Base-by-base conservation (phyloP, 2,888 invertebrate genomes). In the Uropetala carovei region DNA sequence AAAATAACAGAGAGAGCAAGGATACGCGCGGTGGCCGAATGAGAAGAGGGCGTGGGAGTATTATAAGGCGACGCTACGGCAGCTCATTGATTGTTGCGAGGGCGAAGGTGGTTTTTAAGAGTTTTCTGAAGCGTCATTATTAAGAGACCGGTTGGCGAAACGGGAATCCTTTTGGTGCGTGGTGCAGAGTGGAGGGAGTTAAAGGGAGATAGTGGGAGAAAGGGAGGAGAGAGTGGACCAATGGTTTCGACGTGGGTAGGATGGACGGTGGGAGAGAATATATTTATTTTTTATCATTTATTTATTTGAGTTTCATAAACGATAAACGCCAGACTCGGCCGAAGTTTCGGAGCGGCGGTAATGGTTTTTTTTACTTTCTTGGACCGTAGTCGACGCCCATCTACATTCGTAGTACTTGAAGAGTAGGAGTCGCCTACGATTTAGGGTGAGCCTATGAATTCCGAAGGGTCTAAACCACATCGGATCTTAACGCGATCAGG, bases 231-330 rank as follows among this genome's bases (percentile, higher is more conserved):
- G 43, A 43, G 43, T 3, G 43, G 5, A 43, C 43, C 3, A 43
- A 43, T 1, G 43, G 43, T 43, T 43, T 43, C 43, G 43, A 3
- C 43, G 43, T 43, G 43, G 43, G 43, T 5, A 43, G 43, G 43
- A 43, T 43, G 43, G 43, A 43, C 43, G 43, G 43, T 43, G 43
- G 43, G 43, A 43, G 1, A 43, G 43, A 16, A 60, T 60, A 60
- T 75, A 75, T 75, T 75, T 75, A 75, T 75, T 75, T 75, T 64
- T 75, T 75, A 75, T 75, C 75, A 75, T 75, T 75, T 75, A 75
- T 75, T 75, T 75, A 75, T 75, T 75, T 75, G 75, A 22, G 75
- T 27, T 75, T 75, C 75, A 75, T 75, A 75, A 75, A 75, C 75
- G 75, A 75, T 75, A 75, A 75, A 75, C 22, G 75, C 75, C 75